Evolutionary conservation across 2,888 invertebrate genomes (phyloP), one percentile per base, ranked within the genome.

Genomic region (Tiliacea aurago): DNA sequence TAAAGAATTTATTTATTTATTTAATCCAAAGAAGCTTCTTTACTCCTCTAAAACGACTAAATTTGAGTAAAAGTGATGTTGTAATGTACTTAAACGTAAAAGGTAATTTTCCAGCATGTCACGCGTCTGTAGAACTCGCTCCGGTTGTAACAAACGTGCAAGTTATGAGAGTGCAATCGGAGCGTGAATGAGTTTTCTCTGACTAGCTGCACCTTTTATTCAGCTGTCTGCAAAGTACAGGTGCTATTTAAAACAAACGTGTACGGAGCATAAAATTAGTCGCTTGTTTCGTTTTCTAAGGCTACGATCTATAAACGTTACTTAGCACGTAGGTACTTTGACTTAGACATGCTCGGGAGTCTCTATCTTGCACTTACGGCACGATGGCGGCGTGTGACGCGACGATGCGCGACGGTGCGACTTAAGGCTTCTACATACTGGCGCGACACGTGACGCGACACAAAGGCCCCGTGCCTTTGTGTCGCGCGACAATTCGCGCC

Each of bases 161-260:
- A 55, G 2, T 51, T 59, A 10, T 45, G n/a, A 18, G 45, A 20
- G 45, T 59, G 59, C 61, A 41, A 78, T n/a, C 28, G 45, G 45
- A 51, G 78, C 28, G 45, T 78, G 69, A 74, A 77, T 7, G 49
- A 41, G 37, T 47, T 65, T 6, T 23, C 20, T 37, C n/a, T 58
- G 58, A 41, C 51, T 51, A 11, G 18, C 10, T 59, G 68, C 58
- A 58, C 23, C 66, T 77, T 45, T 74, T 74, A 18, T 74, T n/a
- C 5, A 58, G 23, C 58, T 51, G 49, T 13, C 18, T 51, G 9
- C 18, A 5, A 33, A 56, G 49, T 49, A n/a, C 33, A 18, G 33
- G 28, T 28, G 77, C 77, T 58, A 58, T 49, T 56, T 56, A 51
- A 56, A n/a, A 28, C 33, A 66, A 41, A 56, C 5, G 33, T 28